These are phyloP conservation scores for Heterocephalus glaber DNA, from an alignment of 2,113 vertebrate species.

Conservation along the genomic window DNA sequence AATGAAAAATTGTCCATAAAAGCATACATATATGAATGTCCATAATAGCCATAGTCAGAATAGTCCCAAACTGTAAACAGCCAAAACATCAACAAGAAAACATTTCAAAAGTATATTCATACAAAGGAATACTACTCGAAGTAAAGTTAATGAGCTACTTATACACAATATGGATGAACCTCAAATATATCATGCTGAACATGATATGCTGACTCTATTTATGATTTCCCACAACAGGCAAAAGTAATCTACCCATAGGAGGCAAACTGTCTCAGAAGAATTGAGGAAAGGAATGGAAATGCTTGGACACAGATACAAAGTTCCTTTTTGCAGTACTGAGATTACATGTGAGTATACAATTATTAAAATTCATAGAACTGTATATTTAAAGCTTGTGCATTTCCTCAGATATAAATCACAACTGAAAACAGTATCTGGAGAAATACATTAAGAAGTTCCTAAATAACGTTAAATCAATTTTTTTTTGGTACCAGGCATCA, in stretches of 20 bases:
- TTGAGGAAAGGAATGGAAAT: not conserved
- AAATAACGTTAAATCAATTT: slow-evolving; percentile 7
- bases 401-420: slow-evolving; percentile 1
- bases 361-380: slow-evolving; percentile 15
- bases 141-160: slow-evolving; percentile 4
- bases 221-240: not conserved
- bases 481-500: too few species aligned
- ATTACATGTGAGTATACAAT: not conserved
- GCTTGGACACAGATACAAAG: not conserved
- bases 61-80: not conserved
- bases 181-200: not conserved
- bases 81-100: not conserved
- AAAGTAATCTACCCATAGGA: slow-evolving; percentile 6
- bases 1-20: not conserved
- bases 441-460: slow-evolving; percentile 10
- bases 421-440: not conserved
- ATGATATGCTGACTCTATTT: not conserved
- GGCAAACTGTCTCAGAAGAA: not conserved
- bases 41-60: not conserved
- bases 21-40: not conserved
- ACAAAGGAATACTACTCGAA: slow-evolving; percentile 4
- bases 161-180: not conserved
- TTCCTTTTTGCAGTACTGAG: not conserved
- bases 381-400: not conserved
- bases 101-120: not conserved